Conservation (phyloP, 1,140 invertebrate species). For the Anthonomus grandis region DNA sequence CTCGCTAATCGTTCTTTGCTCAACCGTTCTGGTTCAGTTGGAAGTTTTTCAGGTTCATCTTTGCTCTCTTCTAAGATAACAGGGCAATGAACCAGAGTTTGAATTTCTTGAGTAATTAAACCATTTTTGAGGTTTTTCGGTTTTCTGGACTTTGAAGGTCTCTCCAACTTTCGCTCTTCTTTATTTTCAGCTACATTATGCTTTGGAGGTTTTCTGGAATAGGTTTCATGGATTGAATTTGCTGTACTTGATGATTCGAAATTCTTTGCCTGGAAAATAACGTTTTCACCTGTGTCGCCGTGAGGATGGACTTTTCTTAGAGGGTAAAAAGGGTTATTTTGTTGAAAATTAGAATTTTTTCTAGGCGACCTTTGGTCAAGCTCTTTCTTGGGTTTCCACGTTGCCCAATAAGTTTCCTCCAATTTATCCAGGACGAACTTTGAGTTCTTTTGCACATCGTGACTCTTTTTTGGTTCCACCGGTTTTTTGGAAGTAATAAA, state of each 20-base stretch:
- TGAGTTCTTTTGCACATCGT: not conserved
- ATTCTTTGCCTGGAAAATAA: slow-evolving; percentile 17
- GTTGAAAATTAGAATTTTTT: no score
- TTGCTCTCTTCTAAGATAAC: slow-evolving; percentile 14
- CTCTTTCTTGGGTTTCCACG: slow-evolving; percentile 42
- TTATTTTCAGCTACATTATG: not conserved
- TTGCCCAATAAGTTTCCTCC: slow-evolving; percentile 45
- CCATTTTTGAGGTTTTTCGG: not conserved
- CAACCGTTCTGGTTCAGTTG: not conserved
- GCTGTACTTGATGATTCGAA: slow-evolving; percentile 10
- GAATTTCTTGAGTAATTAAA: slow-evolving; percentile 28
- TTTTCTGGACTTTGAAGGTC: not conserved
- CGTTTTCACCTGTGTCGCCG: slow-evolving; percentile 7
- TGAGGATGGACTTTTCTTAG: slow-evolving; percentile 4
- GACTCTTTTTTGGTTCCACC: not conserved
- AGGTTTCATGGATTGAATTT: not conserved
- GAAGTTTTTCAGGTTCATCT: not conserved
- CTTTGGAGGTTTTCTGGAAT: not conserved
- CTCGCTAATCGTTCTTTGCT: not conserved
- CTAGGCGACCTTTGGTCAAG: not conserved
- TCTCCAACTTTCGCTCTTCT: not conserved
- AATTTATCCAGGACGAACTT: slow-evolving; percentile 33
- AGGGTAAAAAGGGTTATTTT: not conserved
- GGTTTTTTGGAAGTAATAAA: not conserved
- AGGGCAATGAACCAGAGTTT: slow-evolving; percentile 23